Conservation (phyloP, 2,797 vertebrate genomes). For the Danio albolineatus region DNA sequence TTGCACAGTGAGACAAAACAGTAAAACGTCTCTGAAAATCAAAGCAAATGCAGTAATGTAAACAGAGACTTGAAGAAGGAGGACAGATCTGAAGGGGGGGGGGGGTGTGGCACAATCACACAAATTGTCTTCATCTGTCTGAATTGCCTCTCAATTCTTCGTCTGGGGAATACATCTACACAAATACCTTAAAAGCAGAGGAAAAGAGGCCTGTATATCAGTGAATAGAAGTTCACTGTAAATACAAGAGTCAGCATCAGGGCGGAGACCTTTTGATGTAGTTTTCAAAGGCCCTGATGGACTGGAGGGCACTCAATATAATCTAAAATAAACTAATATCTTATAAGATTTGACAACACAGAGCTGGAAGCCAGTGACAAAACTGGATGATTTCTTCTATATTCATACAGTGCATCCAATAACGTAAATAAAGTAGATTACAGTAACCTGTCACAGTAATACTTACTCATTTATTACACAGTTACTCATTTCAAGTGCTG, state of each 20-base stretch:
- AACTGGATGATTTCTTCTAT: no score
- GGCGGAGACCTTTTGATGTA: not conserved
- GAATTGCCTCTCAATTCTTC: conserved; percentile 55
- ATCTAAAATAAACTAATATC: not conserved
- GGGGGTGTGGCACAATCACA: conserved; percentile 47
- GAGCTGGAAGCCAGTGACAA: not conserved
- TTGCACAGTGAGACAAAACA: conserved; percentile 58
- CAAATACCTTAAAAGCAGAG: conserved; percentile 59
- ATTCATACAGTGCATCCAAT: not conserved
- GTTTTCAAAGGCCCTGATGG: not conserved
- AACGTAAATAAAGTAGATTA: not conserved
- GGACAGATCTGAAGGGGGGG: conserved; percentile 48
- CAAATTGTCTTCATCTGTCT: conserved; percentile 68
- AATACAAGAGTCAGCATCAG: conserved; percentile 37
- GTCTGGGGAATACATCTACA: conserved; percentile 58
- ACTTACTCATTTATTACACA: not conserved
- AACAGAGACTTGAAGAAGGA: conserved; percentile 58
- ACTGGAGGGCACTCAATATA: not conserved
- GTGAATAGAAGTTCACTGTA: conserved; percentile 33
- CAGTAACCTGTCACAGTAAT: not conserved
- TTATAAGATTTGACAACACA: not conserved
- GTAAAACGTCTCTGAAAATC: conserved; percentile 55
- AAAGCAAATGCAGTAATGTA: conserved; percentile 63
- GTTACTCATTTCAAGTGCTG: not conserved
- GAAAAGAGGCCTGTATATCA: conserved; percentile 28